Percentiles rank a stretch among this genome's conserved stretches.
Evolutionary conservation across 2,888 invertebrate genomes (phyloP).

Genomic region (Caenorhabditis drosophilae): DNA sequence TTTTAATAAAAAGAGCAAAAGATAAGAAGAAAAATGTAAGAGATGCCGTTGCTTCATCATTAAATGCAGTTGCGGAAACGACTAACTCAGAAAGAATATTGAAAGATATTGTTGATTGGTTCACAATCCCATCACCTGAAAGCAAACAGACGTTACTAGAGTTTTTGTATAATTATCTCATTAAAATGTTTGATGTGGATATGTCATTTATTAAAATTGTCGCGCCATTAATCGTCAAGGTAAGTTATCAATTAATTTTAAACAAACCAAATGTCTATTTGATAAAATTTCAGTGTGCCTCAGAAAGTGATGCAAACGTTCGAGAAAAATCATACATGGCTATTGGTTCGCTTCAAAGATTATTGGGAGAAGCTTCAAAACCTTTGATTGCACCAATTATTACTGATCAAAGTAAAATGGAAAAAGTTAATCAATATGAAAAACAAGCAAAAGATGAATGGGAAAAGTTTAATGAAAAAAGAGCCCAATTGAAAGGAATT

Average conservation of each 20-base stretch:
- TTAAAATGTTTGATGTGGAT: conserved; percentile 12
- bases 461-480: conserved; percentile 2
- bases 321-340: conserved; percentile 44
- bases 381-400: conserved; percentile 24
- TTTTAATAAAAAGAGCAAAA: conserved; percentile 91
- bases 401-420: conserved; percentile 42
- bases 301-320: conserved; percentile 40
- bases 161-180: conserved; percentile 18
- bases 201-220: conserved; percentile 23
- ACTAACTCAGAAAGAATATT: conserved; percentile 22
- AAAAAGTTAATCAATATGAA: conserved; percentile 31
- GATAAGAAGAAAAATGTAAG: conserved; percentile 94
- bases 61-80: conserved; percentile 84
- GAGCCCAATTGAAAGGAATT: background rate
- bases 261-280: background rate
- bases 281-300: conserved; percentile 30
- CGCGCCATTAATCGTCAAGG: conserved; percentile 20
- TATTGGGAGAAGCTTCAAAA: conserved; percentile 29
- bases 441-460: conserved; percentile 27
- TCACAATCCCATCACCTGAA: conserved; percentile 36
- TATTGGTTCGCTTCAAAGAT: conserved; percentile 37
- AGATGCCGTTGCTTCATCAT: conserved; percentile 82
- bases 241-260: background rate
- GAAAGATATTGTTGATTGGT: conserved; percentile 34
- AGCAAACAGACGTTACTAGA: conserved; percentile 25